Conservation (phyloP, 2,797 vertebrate genomes). For the Euthynnus affinis region DNA sequence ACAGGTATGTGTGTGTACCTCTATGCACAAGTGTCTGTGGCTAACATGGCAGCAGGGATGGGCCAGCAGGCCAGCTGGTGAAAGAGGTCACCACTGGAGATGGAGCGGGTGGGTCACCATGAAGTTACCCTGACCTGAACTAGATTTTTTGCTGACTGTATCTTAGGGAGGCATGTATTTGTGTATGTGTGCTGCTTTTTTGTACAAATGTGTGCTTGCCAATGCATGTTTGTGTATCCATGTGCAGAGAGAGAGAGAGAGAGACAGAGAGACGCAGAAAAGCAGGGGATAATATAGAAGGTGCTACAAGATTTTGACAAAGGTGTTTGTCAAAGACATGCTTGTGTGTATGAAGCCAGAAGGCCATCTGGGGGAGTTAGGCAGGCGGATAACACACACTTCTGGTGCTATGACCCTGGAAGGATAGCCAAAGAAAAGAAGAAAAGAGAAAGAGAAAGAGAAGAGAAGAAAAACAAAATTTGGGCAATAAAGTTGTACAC, state of each 20-base stretch:
- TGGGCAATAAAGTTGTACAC: conserved; percentile 20
- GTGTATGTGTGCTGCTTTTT: conserved; percentile 36
- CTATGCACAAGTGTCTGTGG: conserved; percentile 33
- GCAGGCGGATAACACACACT: conserved; percentile 63
- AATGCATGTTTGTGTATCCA: conserved; percentile 6
- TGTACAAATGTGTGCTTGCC: conserved; percentile 35
- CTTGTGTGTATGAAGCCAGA: conserved; percentile 71
- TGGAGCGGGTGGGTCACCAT: conserved; percentile 87
- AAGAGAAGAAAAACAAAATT: conserved; percentile 15
- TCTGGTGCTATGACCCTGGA: conserved; percentile 74
- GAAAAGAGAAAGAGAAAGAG: conserved; percentile 5
- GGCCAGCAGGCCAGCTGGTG: conserved; percentile 71
- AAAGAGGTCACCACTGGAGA: conserved; percentile 88
- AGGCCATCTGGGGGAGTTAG: conserved; percentile 77
- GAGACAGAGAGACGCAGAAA: conserved; percentile 39
- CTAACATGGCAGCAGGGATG: conserved; percentile 17
- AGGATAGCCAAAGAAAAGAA: background rate
- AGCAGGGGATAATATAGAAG: conserved; percentile 45
- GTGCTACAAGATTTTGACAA: conserved; percentile 59
- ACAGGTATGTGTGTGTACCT: conserved; percentile 4
- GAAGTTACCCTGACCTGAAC: conserved; percentile 91
- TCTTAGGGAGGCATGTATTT: conserved; percentile 67
- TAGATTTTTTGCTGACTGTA: conserved; percentile 82
- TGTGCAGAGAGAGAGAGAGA: background rate
- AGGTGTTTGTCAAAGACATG: conserved; percentile 80